Evolutionary conservation across 2,797 vertebrate species (phyloP), one percentile per base, ranked within the genome.

Genomic region (Taeniopygia guttata): DNA sequence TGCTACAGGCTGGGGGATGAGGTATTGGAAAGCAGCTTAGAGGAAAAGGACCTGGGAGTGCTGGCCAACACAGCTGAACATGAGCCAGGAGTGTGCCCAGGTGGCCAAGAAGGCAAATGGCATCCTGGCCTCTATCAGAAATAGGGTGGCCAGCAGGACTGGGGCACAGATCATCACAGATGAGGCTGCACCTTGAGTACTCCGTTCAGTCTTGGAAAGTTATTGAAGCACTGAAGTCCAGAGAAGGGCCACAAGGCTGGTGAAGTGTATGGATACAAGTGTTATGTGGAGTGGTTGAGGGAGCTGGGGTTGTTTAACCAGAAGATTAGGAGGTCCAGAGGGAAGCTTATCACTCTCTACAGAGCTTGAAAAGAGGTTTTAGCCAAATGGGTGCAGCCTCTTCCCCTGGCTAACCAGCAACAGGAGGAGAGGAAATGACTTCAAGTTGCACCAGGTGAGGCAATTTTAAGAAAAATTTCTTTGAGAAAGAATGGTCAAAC

Each of bases 371-470:
- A 51, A 5, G 43, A 58, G n/a, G 6, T 22, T 63, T 42, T 40
- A 70, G 15, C 10, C 38, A 26, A 9, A 14, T 34, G 21, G 14
- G 2, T 15, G 9, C 15, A 27, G 15, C 16, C 14, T 40, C 29
- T 58, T 40, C 38, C 19, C n/a, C 29, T 58, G 43, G 4, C 13
- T 40, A 70, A n/a, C 14, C 20, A 23, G 17, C 11, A 45, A 19
- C 29, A 51, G 36, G n/a, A 16, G 1, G 5, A 51, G 25, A 45
- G 10, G 5, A 70, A 49, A 51, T 19, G 4, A 21, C 15, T 18
- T 51, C n/a, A 46, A 16, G n/a, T 34, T 58, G 5, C 7, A 34
- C 4, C 21, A 21, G 5, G 10, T 0, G 0, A 70, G 14, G 7
- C 8, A 66, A 38, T 38, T 66, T 34, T 34, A 51, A 45, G n/a